Evolutionary conservation across 1,140 invertebrate species (phyloP).

Genomic region (Stratiolaelaps scimitus): DNA sequence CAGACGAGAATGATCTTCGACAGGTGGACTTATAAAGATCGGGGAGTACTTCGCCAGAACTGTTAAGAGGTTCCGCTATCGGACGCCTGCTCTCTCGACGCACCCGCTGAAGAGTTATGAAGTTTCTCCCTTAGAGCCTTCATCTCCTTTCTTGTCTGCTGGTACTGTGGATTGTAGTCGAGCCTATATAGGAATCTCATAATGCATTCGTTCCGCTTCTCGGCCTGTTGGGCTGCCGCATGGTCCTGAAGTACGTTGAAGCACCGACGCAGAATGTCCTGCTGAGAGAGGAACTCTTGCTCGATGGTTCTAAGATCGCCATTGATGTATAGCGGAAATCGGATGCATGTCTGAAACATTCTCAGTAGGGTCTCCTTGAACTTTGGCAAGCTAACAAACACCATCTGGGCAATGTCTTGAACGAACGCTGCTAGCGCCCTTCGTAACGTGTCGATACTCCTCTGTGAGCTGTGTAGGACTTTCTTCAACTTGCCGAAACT

Average conservation of each 20-base stretch:
- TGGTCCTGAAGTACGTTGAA: constrained; percentile 15
- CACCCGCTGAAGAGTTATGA: background rate
- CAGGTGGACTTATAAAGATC: no score
- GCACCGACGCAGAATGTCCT: constrained; percentile 18
- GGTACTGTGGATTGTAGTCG: constrained; percentile 20
- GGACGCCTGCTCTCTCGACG: background rate
- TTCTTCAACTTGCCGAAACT: constrained; percentile 3
- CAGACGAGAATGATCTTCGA: no score
- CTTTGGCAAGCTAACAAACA: constrained; percentile 15
- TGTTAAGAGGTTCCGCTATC: background rate
- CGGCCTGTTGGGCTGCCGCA: background rate
- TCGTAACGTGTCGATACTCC: constrained; percentile 6
- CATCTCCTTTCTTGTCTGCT: background rate
- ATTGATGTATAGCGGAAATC: constrained; percentile 18
- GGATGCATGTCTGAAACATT: constrained; percentile 24
- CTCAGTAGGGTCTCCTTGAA: constrained; percentile 24
- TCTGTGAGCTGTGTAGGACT: constrained; percentile 8
- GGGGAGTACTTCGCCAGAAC: no score
- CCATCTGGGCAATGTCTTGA: constrained; percentile 15
- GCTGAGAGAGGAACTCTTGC: constrained; percentile 18
- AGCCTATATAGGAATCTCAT: constrained; percentile 24
- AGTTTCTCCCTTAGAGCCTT: constrained; percentile 2
- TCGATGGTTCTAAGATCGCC: constrained; percentile 12
- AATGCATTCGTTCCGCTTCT: constrained; percentile 23
- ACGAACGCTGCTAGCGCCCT: constrained; percentile 2